Base-by-base conservation (phyloP, 2,888 invertebrate genomes). In the Sycophila texana region DNA sequence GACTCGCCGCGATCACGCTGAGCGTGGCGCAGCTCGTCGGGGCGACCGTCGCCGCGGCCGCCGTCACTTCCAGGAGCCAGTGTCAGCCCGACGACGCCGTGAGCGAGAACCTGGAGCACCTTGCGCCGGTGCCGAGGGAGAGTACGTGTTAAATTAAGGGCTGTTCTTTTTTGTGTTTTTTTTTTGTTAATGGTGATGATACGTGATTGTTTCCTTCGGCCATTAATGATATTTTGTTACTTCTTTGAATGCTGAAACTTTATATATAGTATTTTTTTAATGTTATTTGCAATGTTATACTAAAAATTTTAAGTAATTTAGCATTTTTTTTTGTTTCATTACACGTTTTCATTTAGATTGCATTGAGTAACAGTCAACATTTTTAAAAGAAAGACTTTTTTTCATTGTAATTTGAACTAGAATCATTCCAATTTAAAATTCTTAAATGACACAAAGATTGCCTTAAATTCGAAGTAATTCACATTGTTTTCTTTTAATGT, bases 11-110 rank as follows among this genome's bases (percentile, higher is more conserved):
- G 51, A 88, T 89, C 66, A 88, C 88, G 39, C 84, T 89, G 18
- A 89, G 89, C 85, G 88, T 89, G 74, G 89, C 89, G 67, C 88
- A 89, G 80, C 86, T 89, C 18, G 86, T 89, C 80, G 89, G 88
- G 63, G 81, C 84, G 7, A 83, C 84, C 65, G 85, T 87, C 77
- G 78, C 83, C 4, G 82, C 84, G 60, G 77, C 76, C 60, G 81
- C 73, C 57, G 84, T 83, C 60, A 65, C 72, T 13, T 49, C 39
- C 26, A 49, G 5, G 30, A 55, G 22, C 7, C 39, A 65, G n/a
- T 13, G 5, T 30, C 65, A 30, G 14, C n/a, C 60, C 22, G 58
- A 39, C n/a, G 18, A 39, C 39, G 63, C 51, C 20, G 55, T 58
- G 53, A 63, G 39, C 53, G 57, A 67, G 60, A 4, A 51, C 10